phyloP scores from a whole-genome alignment of 1,140 invertebrate species.

The Adelges cooleyi region DNA sequence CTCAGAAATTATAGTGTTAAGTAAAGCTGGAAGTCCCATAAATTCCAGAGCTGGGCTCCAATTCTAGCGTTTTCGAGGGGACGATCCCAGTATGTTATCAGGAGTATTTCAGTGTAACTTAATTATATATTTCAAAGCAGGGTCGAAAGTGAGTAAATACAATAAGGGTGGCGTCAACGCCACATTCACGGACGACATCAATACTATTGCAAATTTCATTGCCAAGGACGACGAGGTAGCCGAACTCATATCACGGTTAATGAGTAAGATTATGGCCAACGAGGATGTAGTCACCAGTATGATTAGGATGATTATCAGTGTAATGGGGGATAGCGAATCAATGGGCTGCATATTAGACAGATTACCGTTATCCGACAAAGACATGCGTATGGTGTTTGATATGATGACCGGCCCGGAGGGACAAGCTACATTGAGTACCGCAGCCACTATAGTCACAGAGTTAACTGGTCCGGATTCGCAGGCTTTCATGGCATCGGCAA shows the following conservation, averaged over 20 bases:
- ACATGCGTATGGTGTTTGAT: constrained; percentile 2
- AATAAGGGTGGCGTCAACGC: background rate
- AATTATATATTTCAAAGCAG: background rate
- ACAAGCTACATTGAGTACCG: background rate
- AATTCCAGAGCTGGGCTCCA: too few species aligned
- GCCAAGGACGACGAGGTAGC: background rate
- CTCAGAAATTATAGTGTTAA: too few species aligned
- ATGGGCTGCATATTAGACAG: background rate
- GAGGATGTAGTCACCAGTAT: background rate
- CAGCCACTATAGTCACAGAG: background rate
- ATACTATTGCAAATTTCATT: background rate
- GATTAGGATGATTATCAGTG: background rate
- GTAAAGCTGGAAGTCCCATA: too few species aligned
- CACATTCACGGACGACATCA: background rate
- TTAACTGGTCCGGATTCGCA: constrained; percentile 3
- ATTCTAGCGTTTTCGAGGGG: too few species aligned
- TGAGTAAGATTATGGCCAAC: background rate
- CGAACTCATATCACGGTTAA: background rate
- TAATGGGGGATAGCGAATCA: background rate
- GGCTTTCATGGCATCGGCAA: background rate
- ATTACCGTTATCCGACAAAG: background rate
- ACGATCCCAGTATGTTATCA: too few species aligned
- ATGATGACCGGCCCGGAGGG: background rate
- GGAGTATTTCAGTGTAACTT: too few species aligned
- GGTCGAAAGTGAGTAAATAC: background rate